A percentile compares a stretch with the other conserved stretches of the same genome.
These are phyloP conservation scores for Bubo bubo DNA, from an alignment of 2,113 vertebrate genomes.

Conservation along the genomic window DNA sequence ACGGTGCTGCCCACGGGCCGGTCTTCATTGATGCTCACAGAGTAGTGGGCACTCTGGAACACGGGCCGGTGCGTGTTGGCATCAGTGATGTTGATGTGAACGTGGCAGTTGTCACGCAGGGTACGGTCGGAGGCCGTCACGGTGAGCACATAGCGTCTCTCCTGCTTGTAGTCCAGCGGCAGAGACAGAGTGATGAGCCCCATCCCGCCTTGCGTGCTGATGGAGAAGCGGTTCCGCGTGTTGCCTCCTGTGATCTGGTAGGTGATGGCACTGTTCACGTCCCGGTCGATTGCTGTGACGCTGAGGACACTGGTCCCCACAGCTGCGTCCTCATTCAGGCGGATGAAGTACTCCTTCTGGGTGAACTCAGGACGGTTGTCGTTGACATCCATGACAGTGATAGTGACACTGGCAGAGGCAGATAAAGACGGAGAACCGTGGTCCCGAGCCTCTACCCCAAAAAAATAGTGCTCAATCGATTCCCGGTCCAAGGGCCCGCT, in stretches of 20 bases:
- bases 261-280: slow-evolving; percentile 94
- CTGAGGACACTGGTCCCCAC: slow-evolving; percentile 94
- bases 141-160: slow-evolving; percentile 91
- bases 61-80: slow-evolving; percentile 96
- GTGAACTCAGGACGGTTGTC: slow-evolving; percentile 96
- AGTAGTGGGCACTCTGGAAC: slow-evolving; percentile 97
- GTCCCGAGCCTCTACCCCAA: slow-evolving; percentile 93
- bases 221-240: slow-evolving; percentile 94
- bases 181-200: slow-evolving; percentile 92
- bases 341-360: slow-evolving; percentile 91
- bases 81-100: slow-evolving; percentile 96
- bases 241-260: slow-evolving; percentile 98
- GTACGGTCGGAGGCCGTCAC: slow-evolving; percentile 95
- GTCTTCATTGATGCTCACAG: slow-evolving; percentile 92
- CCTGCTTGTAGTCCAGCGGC: slow-evolving; percentile 97
- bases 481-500: slow-evolving; percentile 94
- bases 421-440: slow-evolving; percentile 91
- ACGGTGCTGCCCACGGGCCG: slow-evolving; percentile 91
- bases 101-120: slow-evolving; percentile 92
- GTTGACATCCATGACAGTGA: slow-evolving; percentile 96
- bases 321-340: slow-evolving; percentile 91
- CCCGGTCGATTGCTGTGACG: slow-evolving; percentile 91
- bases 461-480: slow-evolving; percentile 92
- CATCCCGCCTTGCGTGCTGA: slow-evolving; percentile 90
- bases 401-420: slow-evolving; percentile 92